Base-by-base conservation (phyloP, 2,797 vertebrate species). In the Ctenopoma kingsleyae region DNA sequence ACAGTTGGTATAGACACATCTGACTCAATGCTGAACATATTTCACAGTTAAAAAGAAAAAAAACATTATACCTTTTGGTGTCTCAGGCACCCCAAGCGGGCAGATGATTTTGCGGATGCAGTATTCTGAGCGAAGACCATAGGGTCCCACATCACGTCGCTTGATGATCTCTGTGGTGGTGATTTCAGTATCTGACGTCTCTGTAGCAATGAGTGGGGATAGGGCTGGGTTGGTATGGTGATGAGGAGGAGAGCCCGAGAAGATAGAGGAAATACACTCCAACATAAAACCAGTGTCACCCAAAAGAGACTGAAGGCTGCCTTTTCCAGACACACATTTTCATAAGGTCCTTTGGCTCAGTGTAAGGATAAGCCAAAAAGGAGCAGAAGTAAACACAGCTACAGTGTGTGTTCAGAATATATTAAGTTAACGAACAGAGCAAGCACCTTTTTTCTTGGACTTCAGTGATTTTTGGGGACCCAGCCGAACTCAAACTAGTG, bases 141-240 rank as follows among this genome's bases (percentile, higher is more conserved):
- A 98, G 0, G 96, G 97, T 40, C 97, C 97, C 63, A 99, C 98
- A 48, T 99, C 98, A 49, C 97, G 94, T 3, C 98, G 92, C 84
- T 99, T 99, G 90, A 99, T 99, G 89, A 99, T 99, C 94, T 99
- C 98, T 1, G 98, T 99, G 62, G 98, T 99, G 76, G 95, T 99
- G 89, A 99, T 99, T 91, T 99, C 98, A 1, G 96, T 98, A 58
- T 99, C 98, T 3, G 98, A 95, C 1, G 97, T 98, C 94, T 99
- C 98, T 99, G 92, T 85, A 83, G 93, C 74, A 91, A 92, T 87
- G 88, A 91, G 88, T 86, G 87, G 88, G 90, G 90, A 91, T 78
- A 92, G 87, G 86, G 89, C 86, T 91, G 85, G 84, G 72, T 92
- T 91, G 86, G 85, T 87, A 89, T 44, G 86, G 86, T 67, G 86